These are phyloP conservation scores for Anthrax anthrax DNA, from an alignment of 2,888 invertebrate species.

Conservation along the genomic window DNA sequence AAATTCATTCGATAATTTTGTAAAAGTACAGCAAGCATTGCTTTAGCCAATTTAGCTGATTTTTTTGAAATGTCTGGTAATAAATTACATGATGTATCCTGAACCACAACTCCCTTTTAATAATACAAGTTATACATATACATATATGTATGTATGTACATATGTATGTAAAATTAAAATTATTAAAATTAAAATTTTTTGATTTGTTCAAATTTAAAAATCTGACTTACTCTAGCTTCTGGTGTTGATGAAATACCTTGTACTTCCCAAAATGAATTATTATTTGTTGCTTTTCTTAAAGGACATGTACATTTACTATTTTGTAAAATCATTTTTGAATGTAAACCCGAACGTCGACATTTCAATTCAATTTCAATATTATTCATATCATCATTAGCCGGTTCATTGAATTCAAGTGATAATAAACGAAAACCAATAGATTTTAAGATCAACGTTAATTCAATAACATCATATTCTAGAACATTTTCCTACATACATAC, in stretches of 20 bases:
- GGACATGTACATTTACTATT: slow-evolving; percentile 11
- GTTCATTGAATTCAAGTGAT: slow-evolving; percentile 10
- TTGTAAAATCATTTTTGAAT: slow-evolving; percentile 8
- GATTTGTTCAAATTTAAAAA: too few species aligned
- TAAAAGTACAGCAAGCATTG: slow-evolving; percentile 9
- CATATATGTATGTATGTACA: neutral
- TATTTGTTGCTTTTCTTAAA: slow-evolving; percentile 5
- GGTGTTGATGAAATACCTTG: slow-evolving; percentile 10
- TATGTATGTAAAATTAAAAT: too few species aligned
- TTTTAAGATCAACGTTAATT: slow-evolving; percentile 11
- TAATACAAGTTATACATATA: neutral
- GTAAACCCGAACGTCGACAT: slow-evolving; percentile 10
- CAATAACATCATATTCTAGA: slow-evolving; percentile 11
- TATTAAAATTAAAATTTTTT: too few species aligned
- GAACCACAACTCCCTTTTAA: slow-evolving; percentile 8
- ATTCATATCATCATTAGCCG: neutral
- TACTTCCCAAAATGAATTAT: slow-evolving; percentile 14
- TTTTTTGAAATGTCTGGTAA: slow-evolving; percentile 10
- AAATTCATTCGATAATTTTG: slow-evolving; percentile 10
- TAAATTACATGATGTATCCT: slow-evolving; percentile 13
- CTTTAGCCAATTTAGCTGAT: slow-evolving; percentile 9
- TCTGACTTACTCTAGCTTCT: neutral
- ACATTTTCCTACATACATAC: slow-evolving; percentile 6
- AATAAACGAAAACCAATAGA: slow-evolving; percentile 11
- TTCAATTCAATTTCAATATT: slow-evolving; percentile 11